phyloP scores from a whole-genome alignment of 2,888 invertebrate genomes.

The Ichneumoninae sp. region DNA sequence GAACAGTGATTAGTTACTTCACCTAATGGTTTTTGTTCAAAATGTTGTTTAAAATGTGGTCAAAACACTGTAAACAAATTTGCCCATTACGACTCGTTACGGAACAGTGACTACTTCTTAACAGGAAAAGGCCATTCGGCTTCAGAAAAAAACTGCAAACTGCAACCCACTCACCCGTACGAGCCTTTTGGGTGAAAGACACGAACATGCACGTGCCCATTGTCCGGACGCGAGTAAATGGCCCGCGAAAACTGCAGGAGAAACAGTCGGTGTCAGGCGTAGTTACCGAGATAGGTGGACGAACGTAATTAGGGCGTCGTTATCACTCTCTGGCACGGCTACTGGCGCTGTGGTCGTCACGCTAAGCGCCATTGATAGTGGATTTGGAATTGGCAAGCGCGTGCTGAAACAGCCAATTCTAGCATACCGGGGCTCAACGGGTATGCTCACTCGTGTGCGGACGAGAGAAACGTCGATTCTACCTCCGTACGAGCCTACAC shows the following conservation, averaged over 20 bases:
- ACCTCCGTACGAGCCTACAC: constrained; percentile 25
- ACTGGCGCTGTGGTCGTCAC: constrained; percentile 51
- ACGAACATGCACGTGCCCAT: not conserved
- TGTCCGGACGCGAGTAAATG: constrained; percentile 11
- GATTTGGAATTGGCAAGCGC: constrained; percentile 61
- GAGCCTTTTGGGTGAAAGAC: not conserved
- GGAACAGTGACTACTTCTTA: not conserved
- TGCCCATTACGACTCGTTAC: not conserved
- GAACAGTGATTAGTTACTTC: no score
- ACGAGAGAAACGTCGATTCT: constrained; percentile 54
- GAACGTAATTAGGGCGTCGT: constrained; percentile 66
- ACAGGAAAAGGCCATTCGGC: not conserved
- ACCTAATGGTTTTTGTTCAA: no score
- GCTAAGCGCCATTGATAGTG: constrained; percentile 66
- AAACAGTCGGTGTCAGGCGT: constrained; percentile 30
- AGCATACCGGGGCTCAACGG: constrained; percentile 28
- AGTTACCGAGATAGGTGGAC: constrained; percentile 46
- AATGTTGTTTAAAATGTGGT: no score
- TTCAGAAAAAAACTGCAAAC: not conserved
- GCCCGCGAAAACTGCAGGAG: constrained; percentile 17
- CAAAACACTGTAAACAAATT: no score
- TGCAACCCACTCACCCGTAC: not conserved
- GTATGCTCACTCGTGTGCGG: constrained; percentile 24
- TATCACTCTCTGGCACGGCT: constrained; percentile 64
- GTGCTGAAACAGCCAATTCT: constrained; percentile 34